Evolutionary conservation across 2,888 invertebrate species (phyloP).

Genomic region (Morinoia aosen): DNA sequence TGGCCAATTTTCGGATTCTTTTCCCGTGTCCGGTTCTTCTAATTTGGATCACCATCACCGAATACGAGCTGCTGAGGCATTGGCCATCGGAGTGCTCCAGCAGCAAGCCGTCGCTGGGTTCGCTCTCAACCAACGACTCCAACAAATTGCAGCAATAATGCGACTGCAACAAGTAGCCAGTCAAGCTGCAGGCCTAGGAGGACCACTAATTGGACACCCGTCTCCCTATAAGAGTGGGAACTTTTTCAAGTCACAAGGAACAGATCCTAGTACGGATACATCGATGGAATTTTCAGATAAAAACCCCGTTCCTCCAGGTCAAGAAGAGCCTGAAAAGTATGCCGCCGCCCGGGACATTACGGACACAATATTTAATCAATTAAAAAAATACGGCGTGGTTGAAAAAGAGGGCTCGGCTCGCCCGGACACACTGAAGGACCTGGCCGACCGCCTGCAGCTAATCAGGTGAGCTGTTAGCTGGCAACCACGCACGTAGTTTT

Average conservation of each 20-base stretch:
- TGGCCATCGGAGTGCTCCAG: slow-evolving; percentile 14
- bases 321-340: neutral
- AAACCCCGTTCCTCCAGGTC: neutral
- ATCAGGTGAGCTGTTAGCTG: neutral
- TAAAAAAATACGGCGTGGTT: neutral
- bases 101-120: neutral
- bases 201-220: neutral
- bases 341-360: neutral
- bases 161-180: slow-evolving; percentile 8
- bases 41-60: slow-evolving; percentile 7
- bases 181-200: neutral
- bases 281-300: neutral
- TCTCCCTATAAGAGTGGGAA: neutral
- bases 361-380: slow-evolving; percentile 13
- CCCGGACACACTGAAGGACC: neutral
- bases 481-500: neutral
- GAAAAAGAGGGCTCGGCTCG: neutral
- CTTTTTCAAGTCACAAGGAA: neutral
- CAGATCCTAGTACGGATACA: neutral
- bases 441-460: neutral
- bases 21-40: neutral
- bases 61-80: slow-evolving; percentile 18
- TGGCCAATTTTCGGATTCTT: neutral
- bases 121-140: slow-evolving; percentile 42
- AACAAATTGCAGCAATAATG: slow-evolving; percentile 25